Conservation (phyloP, 2,888 invertebrate genomes). For the Brachycybe producta region DNA sequence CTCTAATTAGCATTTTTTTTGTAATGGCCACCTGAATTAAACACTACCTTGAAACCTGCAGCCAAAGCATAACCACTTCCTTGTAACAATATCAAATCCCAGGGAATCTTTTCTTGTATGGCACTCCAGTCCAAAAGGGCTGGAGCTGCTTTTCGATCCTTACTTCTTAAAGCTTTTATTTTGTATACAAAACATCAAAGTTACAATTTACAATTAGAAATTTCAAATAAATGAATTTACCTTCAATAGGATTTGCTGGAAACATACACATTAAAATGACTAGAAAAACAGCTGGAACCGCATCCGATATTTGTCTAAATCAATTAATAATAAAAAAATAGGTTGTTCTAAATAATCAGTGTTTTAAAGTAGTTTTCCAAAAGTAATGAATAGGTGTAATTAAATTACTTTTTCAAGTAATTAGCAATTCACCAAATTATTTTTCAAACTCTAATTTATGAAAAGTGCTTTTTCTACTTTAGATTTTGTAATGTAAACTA, state of each 20-base stretch:
- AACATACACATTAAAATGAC: conserved; percentile 8
- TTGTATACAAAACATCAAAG: too few relatives aligned
- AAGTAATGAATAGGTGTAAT: too few relatives aligned
- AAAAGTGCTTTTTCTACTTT: too few relatives aligned
- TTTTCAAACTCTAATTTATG: too few relatives aligned
- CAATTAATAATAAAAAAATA: background rate
- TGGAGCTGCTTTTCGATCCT: conserved; percentile 1
- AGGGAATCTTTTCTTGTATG: conserved; percentile 4
- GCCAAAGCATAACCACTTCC: conserved; percentile 15
- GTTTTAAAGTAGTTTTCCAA: too few relatives aligned
- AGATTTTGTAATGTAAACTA: too few relatives aligned
- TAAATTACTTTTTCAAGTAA: too few relatives aligned
- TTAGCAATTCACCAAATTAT: background rate
- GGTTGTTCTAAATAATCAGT: too few relatives aligned
- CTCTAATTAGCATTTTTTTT: too few relatives aligned
- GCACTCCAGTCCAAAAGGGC: conserved; percentile 1
- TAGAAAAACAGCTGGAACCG: conserved; percentile 10
- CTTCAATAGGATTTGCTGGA: conserved; percentile 7
- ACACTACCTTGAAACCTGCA: conserved; percentile 12
- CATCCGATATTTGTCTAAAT: conserved; percentile 1
- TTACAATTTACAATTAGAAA: background rate
- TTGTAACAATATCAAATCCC: conserved; percentile 11
- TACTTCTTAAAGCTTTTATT: conserved; percentile 3
- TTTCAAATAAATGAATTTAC: background rate
- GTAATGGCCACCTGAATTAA: too few relatives aligned